phyloP scores from a whole-genome alignment of 2,888 invertebrate species.

The Cosmia trapezina region DNA sequence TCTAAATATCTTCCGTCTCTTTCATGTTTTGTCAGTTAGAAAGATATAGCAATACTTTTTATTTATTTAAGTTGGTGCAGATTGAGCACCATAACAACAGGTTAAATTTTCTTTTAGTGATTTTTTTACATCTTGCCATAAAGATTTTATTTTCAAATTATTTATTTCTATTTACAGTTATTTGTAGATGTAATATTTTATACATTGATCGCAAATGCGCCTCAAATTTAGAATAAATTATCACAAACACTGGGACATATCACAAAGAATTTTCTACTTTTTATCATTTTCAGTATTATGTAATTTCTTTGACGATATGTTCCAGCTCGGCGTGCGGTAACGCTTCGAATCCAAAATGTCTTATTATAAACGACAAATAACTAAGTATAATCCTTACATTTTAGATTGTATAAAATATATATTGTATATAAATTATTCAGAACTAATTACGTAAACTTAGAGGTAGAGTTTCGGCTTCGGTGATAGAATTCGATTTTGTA shows the following conservation, averaged over 20 bases:
- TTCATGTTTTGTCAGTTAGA: not conserved
- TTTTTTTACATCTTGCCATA: constrained; percentile 57
- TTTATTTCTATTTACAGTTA: constrained; percentile 36
- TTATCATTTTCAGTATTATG: constrained; percentile 38
- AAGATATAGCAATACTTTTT: not conserved
- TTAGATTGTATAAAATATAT: constrained; percentile 37
- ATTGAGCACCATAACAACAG: not conserved
- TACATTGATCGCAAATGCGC: constrained; percentile 50
- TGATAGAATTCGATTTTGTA: constrained; percentile 17
- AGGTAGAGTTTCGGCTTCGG: constrained; percentile 34
- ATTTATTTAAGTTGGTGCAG: constrained; percentile 1
- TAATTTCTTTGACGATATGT: constrained; percentile 11
- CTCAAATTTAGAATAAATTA: constrained; percentile 54
- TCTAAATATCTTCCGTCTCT: constrained; percentile 11
- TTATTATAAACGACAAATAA: constrained; percentile 75
- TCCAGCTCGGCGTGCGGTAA: constrained; percentile 25
- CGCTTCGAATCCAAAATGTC: constrained; percentile 59
- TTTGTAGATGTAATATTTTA: constrained; percentile 1
- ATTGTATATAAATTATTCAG: constrained; percentile 33
- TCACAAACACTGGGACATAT: constrained; percentile 19
- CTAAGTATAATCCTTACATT: constrained; percentile 64
- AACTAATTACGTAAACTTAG: constrained; percentile 44
- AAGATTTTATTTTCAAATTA: constrained; percentile 41
- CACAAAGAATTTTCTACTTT: constrained; percentile 18
- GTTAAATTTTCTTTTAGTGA: constrained; percentile 9